Evolutionary conservation across 1,140 invertebrate genomes (phyloP), one percentile per base, ranked within the genome.

Genomic region (Drosophila obscura): DNA sequence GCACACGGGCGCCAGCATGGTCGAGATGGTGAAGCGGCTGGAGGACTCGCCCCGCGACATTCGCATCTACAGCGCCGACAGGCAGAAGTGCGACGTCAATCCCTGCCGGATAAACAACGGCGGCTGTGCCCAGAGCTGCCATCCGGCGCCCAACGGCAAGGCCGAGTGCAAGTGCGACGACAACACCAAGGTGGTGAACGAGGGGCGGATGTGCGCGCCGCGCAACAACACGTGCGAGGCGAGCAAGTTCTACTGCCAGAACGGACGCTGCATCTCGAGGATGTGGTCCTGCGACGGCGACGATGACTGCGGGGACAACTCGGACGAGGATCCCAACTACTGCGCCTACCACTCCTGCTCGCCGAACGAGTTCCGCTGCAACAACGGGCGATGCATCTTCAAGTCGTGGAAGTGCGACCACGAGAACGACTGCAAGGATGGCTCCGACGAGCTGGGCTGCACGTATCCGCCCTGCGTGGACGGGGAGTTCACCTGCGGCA

Each of bases 251-350:
- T 96, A 97, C 71, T 99, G 99, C 90, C 94, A 94, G 9, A 99
- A 99, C 92, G 97, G 97, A 6, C 96, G 98, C 80, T 99, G 98
- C 87, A 98, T 99, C 60, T 97, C 96, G 0, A 93, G 97, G 51
- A 96, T 98, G 94, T 99, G 98, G 97, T 96, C 97, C 4, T 99
- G 98, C 92, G 98, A 99, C 92, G 91, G 91, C 5, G 98, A 99
- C 73, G 96, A 98, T 76, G 97, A 99, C 82, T 99, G 98, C 89
- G 96, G 97, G 0, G 99, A 99, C 91, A 96, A 95, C 24, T 96
- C 96, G 2, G 98, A 99, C 92, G 99, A 99, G 93, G 96, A 98
- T 84, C 93, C 93, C 16, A 96, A 96, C 83, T 99, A 98, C 88
- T 99, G 98, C 92, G 96, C 97, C 8, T 96, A 96, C 90, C 97